A percentile compares a stretch with the other conserved stretches of the same genome.
Conservation (phyloP, 2,113 vertebrate species). For the Ailuropoda melanoleuca region DNA sequence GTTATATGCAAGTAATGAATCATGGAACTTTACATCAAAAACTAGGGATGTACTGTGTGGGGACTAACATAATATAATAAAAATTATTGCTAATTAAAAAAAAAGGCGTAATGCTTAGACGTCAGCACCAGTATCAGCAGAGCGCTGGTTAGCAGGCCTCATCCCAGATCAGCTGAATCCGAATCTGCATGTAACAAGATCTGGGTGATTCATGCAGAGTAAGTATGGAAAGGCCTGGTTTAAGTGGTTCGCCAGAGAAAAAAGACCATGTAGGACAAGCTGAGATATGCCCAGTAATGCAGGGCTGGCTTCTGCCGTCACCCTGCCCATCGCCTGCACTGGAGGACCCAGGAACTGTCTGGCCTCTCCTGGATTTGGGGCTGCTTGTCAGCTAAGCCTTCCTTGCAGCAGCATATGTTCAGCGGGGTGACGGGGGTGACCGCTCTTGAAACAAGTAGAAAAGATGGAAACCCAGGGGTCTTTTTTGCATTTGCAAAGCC, state of each 20-base stretch:
- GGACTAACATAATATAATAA: no score
- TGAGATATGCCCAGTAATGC: not conserved
- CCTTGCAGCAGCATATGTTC: not conserved
- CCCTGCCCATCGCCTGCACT: rapidly evolving
- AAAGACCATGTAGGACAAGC: not conserved
- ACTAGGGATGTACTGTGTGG: no score
- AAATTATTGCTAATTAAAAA: no score
- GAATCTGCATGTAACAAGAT: not conserved
- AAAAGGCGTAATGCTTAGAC: no score
- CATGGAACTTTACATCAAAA: no score
- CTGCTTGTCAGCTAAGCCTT: not conserved
- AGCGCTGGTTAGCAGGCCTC: not conserved
- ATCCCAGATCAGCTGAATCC: not conserved
- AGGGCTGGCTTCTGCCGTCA: not conserved
- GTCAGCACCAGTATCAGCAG: not conserved
- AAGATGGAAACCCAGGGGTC: not conserved
- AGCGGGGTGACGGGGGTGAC: not conserved
- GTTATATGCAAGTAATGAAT: no score
- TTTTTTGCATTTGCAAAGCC: slow-evolving; percentile 1
- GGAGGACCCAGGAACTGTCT: not conserved
- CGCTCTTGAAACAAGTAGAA: not conserved
- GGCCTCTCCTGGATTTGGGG: no score
- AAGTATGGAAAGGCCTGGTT: not conserved
- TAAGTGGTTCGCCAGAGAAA: slow-evolving; percentile 59
- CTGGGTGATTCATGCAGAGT: not conserved